phyloP scores from a whole-genome alignment of 2,888 invertebrate genomes.

The Drosophila peninsularis region DNA sequence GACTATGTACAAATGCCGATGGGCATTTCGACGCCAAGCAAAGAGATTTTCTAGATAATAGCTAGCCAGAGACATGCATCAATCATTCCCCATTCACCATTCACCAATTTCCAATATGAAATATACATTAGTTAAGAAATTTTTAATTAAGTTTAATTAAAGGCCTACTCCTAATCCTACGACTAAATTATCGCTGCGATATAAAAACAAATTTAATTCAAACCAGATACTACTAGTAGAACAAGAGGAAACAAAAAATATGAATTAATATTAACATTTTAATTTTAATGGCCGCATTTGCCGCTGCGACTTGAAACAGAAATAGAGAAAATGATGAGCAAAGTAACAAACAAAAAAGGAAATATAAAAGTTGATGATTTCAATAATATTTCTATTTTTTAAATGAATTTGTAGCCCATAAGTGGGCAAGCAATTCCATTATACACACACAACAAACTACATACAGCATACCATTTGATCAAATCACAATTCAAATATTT shows the following conservation, averaged over 20 bases:
- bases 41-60: slow-evolving; percentile 88
- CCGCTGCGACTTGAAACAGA: slow-evolving; percentile 33
- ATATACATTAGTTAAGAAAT: slow-evolving; percentile 33
- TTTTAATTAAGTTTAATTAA: slow-evolving; percentile 38
- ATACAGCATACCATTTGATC: slow-evolving; percentile 21
- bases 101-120: slow-evolving; percentile 25
- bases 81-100: slow-evolving; percentile 13
- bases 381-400: slow-evolving; percentile 44
- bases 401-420: slow-evolving; percentile 35
- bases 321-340: slow-evolving; percentile 15
- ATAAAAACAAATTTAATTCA: slow-evolving; percentile 48
- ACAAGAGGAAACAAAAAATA: background rate
- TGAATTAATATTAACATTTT: background rate
- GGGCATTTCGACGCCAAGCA: slow-evolving; percentile 96
- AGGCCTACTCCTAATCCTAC: slow-evolving; percentile 35
- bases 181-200: slow-evolving; percentile 70
- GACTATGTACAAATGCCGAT: slow-evolving; percentile 96
- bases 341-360: slow-evolving; percentile 1
- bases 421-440: slow-evolving; percentile 16
- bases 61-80: slow-evolving; percentile 4
- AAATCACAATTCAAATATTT: slow-evolving; percentile 23
- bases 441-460: slow-evolving; percentile 8
- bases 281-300: slow-evolving; percentile 32
- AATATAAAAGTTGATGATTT: slow-evolving; percentile 17
- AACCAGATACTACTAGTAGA: slow-evolving; percentile 2